Evolutionary conservation across 2,888 invertebrate genomes (phyloP), one percentile per base, ranked within the genome.

Genomic region (Ditula angustiorana): DNA sequence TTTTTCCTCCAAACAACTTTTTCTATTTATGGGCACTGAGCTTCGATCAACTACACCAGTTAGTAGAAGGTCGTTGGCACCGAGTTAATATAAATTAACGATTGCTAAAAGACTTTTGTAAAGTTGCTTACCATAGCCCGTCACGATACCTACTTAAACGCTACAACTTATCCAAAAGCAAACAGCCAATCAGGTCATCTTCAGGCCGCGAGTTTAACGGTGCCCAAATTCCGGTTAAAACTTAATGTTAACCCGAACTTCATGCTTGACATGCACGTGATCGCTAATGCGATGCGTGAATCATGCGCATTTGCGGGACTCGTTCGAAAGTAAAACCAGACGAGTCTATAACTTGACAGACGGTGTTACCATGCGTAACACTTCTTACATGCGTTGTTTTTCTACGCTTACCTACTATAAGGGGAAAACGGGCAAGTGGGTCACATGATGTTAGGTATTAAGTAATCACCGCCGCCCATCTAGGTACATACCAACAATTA

Each of bases 161-260:
- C 28, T 16, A 50, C 49, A 41, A 56, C 41, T 83, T 84, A 88
- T 86, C 86, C 78, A 72, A 82, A 82, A 77, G 83, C 80, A 84
- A 82, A 83, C 80, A 83, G 67, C 77, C 80, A 83, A 85, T 81
- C 83, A 86, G 88, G 90, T 85, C 90, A 35, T 33, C 53, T 53
- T 0, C 23, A 87, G 74, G 70, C 78, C n/a, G n/a, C n/a, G 71
- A 81, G 75, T 77, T 88, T 91, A 90, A 91, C 90, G 90, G 91
- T 86, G 72, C 66, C 74, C 67, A 77, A 85, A 41, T 85, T 80
- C 85, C 83, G 85, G 85, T 88, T 84, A 75, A 75, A 72, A 77
- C n/a, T 60, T 50, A 49, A 53, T 37, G 75, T 72, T 74, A 72
- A 68, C 70, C 58, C 69, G 70, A 69, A 69, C 70, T 69, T 67